Conservation (phyloP, 2,797 vertebrate genomes). For the Semotilus atromaculatus region DNA sequence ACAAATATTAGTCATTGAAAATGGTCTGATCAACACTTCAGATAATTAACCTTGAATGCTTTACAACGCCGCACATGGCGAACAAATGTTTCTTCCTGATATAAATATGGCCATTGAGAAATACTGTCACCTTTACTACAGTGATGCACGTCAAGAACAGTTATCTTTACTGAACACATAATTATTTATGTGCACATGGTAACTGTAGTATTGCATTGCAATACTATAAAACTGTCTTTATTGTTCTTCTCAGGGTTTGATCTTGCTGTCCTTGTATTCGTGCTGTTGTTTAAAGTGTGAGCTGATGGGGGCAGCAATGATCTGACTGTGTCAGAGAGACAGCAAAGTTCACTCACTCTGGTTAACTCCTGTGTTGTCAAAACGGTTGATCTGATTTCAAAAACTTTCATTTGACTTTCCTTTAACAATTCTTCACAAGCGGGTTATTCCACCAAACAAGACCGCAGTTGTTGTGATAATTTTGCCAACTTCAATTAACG, state of each 20-base stretch:
- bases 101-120: conserved; percentile 67
- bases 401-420: neutral
- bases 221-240: neutral
- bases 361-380: neutral
- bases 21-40: conserved; percentile 79
- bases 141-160: neutral
- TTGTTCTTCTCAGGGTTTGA: neutral
- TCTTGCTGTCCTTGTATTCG: neutral
- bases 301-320: conserved; percentile 57
- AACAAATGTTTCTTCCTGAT: conserved; percentile 74
- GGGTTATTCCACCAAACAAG: neutral
- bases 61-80: conserved; percentile 66
- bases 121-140: conserved; percentile 39
- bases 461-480: neutral
- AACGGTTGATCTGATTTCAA: conserved; percentile 6
- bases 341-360: conserved; percentile 12
- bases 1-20: conserved; percentile 81
- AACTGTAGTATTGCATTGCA: neutral
- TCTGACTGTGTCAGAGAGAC: conserved; percentile 23
- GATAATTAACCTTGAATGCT: conserved; percentile 77
- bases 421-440: neutral
- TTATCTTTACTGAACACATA: neutral
- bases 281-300: conserved; percentile 39
- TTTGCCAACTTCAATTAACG: conserved; percentile 20
- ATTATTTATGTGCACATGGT: neutral